Conservation (phyloP, 2,797 vertebrate genomes). For the Pangasius djambal region DNA sequence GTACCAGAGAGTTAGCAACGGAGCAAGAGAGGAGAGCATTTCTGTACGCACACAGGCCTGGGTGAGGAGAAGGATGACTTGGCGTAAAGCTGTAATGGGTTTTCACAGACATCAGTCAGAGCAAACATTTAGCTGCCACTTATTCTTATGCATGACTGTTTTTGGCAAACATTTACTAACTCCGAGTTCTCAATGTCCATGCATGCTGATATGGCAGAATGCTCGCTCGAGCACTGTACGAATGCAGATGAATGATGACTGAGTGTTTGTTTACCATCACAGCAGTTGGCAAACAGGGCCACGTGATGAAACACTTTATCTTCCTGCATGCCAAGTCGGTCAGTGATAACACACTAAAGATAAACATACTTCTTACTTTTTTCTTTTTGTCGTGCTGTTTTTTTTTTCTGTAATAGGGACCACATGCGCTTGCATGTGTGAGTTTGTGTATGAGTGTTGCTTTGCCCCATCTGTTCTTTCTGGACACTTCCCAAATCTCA, state of each 20-base stretch:
- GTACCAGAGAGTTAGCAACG: background rate
- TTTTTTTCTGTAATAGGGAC: background rate
- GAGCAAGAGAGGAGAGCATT: background rate
- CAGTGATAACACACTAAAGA: background rate
- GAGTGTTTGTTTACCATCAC: constrained; percentile 18
- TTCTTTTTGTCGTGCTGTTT: background rate
- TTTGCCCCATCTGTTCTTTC: constrained; percentile 48
- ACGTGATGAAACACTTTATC: background rate
- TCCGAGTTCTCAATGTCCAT: constrained; percentile 6
- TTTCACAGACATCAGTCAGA: constrained; percentile 23
- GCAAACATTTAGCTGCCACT: constrained; percentile 8
- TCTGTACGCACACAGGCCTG: constrained; percentile 13
- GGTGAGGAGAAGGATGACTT: background rate
- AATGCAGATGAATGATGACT: background rate
- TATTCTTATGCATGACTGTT: constrained; percentile 11
- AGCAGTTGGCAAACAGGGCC: background rate
- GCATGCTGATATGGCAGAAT: constrained; percentile 14
- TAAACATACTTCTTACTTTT: constrained; percentile 1
- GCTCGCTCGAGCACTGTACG: background rate
- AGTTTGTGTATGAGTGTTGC: constrained; percentile 20
- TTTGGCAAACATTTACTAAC: constrained; percentile 15
- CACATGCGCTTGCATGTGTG: background rate
- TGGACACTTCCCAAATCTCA: constrained; percentile 39
- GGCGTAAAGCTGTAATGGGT: background rate
- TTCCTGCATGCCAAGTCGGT: background rate